These are phyloP conservation scores for Eudorcas thomsonii DNA, from an alignment of 2,113 vertebrate species.

Conservation along the genomic window DNA sequence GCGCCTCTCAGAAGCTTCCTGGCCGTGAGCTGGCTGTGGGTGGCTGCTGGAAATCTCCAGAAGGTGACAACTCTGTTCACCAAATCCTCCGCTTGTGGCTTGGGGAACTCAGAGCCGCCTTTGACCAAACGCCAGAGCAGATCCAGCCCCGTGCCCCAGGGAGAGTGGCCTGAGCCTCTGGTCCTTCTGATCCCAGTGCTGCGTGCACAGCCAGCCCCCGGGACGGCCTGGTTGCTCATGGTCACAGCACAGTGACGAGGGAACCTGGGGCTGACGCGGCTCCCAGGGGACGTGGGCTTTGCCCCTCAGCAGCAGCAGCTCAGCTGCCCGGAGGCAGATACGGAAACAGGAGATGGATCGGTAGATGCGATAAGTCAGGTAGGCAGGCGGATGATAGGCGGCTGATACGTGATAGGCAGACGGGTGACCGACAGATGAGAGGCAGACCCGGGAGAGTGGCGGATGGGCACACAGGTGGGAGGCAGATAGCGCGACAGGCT, in stretches of 20 bases:
- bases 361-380: background rate
- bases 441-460: background rate
- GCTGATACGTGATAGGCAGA: background rate
- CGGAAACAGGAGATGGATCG: background rate
- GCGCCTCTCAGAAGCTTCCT: background rate
- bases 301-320: accelerated
- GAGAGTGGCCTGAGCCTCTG: background rate
- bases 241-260: background rate
- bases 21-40: background rate
- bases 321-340: background rate
- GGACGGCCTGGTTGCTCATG: background rate
- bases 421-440: background rate
- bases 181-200: background rate
- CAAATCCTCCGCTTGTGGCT: background rate
- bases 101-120: background rate
- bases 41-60: background rate
- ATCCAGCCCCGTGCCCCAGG: background rate
- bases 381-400: background rate
- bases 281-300: background rate
- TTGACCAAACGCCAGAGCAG: background rate
- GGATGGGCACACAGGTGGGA: accelerated
- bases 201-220: background rate
- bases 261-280: accelerated
- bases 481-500: accelerated
- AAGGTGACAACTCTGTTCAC: background rate